Evolutionary conservation across 2,888 invertebrate species (phyloP), one percentile per base, ranked within the genome.

Genomic region (Dicycla oo): DNA sequence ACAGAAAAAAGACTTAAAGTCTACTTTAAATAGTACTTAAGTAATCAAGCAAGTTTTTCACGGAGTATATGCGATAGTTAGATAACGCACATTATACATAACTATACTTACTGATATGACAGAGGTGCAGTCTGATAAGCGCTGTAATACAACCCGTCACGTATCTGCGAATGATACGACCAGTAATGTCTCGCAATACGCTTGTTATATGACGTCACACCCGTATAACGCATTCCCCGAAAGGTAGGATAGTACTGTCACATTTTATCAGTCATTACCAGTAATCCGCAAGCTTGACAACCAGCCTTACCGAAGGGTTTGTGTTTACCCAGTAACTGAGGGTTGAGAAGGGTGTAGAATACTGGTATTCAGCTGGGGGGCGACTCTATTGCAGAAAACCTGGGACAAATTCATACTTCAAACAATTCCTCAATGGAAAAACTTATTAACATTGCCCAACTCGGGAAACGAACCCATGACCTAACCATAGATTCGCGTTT

Each of bases 101-200:
- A 57, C 11, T 47, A 26, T 23, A 54, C 10, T 15, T 7, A 40
- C 20, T 30, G 54, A 56, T 56, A 73, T 0, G 11, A 67, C 49
- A 43, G 3, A 77, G 73, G 73, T 77, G 73, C 77, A 73, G 73
- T 26, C 4, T 13, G 68, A 73, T 73, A 73, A 73, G 49, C 11
- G 20, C 0, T 15, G 57, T 43, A 75, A 66, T n/a, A 38, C 49
- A 8, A 77, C 5, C n/a, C 43, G 43, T 11, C 47, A 57, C 4
- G 43, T 34, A 43, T 77, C n/a, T 49, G 47, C 1, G 34, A 34
- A 18, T 51, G 49, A 45, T 26, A n/a, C 43, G 13, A 43, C n/a
- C 20, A 13, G 2, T 67, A 3, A 47, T 23, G 40, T 11, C 65
- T 65, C 30, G 15, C 30, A 65, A 30, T 40, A 61, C n/a, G 2